Evolutionary conservation across 1,140 invertebrate genomes (phyloP).

Genomic region (Tribolium madens): DNA sequence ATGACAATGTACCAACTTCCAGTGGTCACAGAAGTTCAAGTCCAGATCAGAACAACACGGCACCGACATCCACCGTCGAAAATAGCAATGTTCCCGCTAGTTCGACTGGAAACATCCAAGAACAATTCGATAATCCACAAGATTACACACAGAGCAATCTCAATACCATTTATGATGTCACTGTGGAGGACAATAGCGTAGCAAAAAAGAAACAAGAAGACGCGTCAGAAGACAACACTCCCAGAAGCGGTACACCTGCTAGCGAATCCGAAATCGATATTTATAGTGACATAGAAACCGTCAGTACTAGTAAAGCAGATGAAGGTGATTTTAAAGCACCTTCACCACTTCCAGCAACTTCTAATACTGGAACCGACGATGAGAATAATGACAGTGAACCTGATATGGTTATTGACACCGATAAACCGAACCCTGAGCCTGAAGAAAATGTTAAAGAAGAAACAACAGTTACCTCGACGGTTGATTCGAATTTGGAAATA

Average conservation of each 20-base stretch:
- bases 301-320: slow-evolving; percentile 59
- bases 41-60: slow-evolving; percentile 1
- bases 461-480: slow-evolving; percentile 46
- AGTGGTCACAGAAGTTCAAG: slow-evolving; percentile 2
- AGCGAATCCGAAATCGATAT: slow-evolving; percentile 67
- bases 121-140: slow-evolving; percentile 41
- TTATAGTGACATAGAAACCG: slow-evolving; percentile 71
- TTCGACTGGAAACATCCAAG: neutral
- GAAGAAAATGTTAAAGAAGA: slow-evolving; percentile 47
- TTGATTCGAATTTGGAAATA: slow-evolving; percentile 48
- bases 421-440: slow-evolving; percentile 63
- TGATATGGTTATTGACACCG: slow-evolving; percentile 74
- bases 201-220: neutral
- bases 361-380: slow-evolving; percentile 52
- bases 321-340: slow-evolving; percentile 56
- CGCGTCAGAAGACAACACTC: slow-evolving; percentile 26
- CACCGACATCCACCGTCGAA: neutral
- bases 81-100: neutral
- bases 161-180: neutral
- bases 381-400: slow-evolving; percentile 75
- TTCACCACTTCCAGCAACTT: slow-evolving; percentile 66
- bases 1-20: slow-evolving; percentile 9
- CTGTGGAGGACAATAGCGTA: slow-evolving; percentile 6
- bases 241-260: slow-evolving; percentile 52
- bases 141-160: slow-evolving; percentile 56